Evolutionary conservation across 1,140 invertebrate species (phyloP).

Genomic region (Atta cephalotes): DNA sequence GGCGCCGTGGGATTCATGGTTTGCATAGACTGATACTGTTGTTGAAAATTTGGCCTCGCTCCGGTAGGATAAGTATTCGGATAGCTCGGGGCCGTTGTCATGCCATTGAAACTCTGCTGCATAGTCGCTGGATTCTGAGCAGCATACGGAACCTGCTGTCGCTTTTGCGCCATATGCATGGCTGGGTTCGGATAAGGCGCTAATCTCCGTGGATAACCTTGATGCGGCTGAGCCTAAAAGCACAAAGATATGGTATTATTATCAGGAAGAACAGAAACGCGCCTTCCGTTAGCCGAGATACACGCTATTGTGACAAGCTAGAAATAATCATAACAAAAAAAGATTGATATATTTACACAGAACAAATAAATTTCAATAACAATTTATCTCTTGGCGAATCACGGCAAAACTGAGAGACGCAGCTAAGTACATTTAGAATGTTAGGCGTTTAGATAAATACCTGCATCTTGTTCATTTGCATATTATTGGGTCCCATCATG

Average conservation of each 20-base stretch:
- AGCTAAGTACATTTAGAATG: neutral
- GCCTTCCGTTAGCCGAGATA: conserved; percentile 6
- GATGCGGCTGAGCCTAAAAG: conserved; percentile 77
- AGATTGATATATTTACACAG: neutral
- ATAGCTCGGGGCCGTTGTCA: conserved; percentile 78
- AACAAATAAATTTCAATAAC: neutral
- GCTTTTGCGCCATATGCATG: conserved; percentile 94
- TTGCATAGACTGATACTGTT: conserved; percentile 90
- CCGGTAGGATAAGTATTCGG: conserved; percentile 83
- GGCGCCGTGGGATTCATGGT: conserved; percentile 80
- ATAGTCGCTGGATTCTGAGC: conserved; percentile 82
- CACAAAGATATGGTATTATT: neutral
- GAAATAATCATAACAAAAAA: neutral
- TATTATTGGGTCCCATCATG: conserved; percentile 88
- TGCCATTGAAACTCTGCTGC: conserved; percentile 80
- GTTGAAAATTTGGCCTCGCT: conserved; percentile 89
- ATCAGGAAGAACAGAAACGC: neutral
- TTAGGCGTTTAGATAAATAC: conserved; percentile 71
- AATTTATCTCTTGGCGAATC: neutral
- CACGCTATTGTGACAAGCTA: neutral
- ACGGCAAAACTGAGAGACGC: neutral
- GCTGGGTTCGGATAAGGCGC: conserved; percentile 93
- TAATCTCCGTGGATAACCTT: conserved; percentile 88
- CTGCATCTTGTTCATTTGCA: conserved; percentile 88
- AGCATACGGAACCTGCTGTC: conserved; percentile 84